phyloP scores from a whole-genome alignment of 2,888 invertebrate genomes.

The Perizoma flavofasciatum region DNA sequence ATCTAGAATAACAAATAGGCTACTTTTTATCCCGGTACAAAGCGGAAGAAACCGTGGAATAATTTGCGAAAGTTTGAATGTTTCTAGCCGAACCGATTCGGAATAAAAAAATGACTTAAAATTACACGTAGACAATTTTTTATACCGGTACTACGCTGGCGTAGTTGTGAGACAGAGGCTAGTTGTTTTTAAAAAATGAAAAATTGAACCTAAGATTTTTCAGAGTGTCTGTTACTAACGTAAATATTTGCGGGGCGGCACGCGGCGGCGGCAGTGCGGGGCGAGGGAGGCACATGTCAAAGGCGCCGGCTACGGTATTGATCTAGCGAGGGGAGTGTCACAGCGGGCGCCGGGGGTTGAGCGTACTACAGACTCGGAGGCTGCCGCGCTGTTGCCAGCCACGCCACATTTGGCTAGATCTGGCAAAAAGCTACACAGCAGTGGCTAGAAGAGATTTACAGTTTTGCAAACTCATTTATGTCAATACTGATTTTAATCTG shows the following conservation, averaged over 20 bases:
- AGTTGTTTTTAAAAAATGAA: conserved; percentile 43
- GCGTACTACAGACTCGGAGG: conserved; percentile 61
- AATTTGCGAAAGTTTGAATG: no score
- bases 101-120: no score
- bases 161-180: no score
- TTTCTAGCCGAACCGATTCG: no score
- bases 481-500: not conserved
- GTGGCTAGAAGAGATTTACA: no score
- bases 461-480: no score
- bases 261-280: conserved; percentile 67
- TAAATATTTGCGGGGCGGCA: conserved; percentile 80
- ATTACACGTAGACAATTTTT: no score
- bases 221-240: conserved; percentile 74
- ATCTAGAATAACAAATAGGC: no score
- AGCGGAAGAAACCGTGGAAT: no score
- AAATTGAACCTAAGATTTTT: conserved; percentile 58
- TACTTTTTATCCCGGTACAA: no score
- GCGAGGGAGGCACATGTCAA: conserved; percentile 80
- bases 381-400: conserved; percentile 33
- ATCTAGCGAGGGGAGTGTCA: conserved; percentile 67
- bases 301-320: conserved; percentile 81
- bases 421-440: not conserved
- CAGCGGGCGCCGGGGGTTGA: conserved; percentile 44
- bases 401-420: conserved; percentile 48
- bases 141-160: no score